Base-by-base conservation (phyloP, 2,888 invertebrate genomes). In the Pocota personata region DNA sequence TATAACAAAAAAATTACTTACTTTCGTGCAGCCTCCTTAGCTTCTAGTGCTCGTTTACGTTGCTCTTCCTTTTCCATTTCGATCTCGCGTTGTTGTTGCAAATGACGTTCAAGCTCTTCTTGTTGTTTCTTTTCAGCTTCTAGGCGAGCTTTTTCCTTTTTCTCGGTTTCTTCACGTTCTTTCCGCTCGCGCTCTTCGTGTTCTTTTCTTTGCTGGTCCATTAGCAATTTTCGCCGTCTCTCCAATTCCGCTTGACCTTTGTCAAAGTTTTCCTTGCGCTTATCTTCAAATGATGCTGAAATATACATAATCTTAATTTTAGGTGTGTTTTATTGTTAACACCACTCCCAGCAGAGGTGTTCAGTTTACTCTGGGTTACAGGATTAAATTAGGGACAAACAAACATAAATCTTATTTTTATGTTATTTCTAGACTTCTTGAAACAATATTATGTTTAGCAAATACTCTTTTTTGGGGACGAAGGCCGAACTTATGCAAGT, bases 181-280 rank as follows among this genome's bases (percentile, higher is more conserved):
- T 98, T 98, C 2, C 98, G 94, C 90, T 99, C 98, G 27, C 98
- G 94, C 91, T 98, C 98, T 88, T 99, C 98, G 90, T 96, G 93
- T 90, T 99, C 98, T 89, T 97, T 97, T 83, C 97, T 94, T 91
- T 98, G 97, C 82, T 96, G 96, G 90, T 98, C 98, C 69, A 97
- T 94, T n/a, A 99, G 93, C 57, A 97, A 94, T 89, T 97, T 97
- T 30, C 99, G 94, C 50, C 99, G 93, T 35, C 98, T 93, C 91
- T 99, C 99, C 77, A 99, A 92, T 92, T 99, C 99, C 0, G 98
- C 99, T 91, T 99, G 99, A 0, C 99, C 99, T 88, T 98, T 97
- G 88, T 98, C 99, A 93, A 98, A 98, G 93, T 99, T 99, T 93
- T 99, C 98, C 90, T 98, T 96, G 2, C 99, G 94, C 90, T 98